Evolutionary conservation across 2,888 invertebrate species (phyloP), one percentile per base, ranked within the genome.

Genomic region (Exocentrus adspersus): DNA sequence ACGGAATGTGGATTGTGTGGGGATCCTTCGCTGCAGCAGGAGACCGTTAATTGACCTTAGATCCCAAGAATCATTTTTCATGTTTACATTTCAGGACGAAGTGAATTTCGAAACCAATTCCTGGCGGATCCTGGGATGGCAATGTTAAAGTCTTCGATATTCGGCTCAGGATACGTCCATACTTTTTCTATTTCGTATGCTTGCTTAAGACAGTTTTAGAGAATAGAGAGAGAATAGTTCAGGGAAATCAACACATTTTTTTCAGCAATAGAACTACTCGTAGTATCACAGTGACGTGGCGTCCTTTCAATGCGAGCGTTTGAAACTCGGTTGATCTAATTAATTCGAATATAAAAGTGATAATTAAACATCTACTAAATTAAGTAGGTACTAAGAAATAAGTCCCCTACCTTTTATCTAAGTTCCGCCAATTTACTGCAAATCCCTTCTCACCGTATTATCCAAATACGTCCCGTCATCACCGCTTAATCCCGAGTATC

Each of bases 41-140:
- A 16, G 30, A 28, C 16, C 50, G 30, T 50, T 50, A 50, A 50
- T 50, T 50, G 50, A 30, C 50, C 50, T 50, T 50, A 50, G 50
- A 30, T 50, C 50, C 50, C 30, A 16, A 16, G n/a, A 32, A 50
- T 50, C 50, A 50, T 50, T 50, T 50, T 50, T 50, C 50, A 50
- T 50, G 50, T 50, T 50, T 50, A 28, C 30, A 28, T 30, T 50
- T 28, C 30, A 50, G 30, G 30, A 50, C 17, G 50, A 30, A n/a
- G 12, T 14, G 14, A 14, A 37, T n/a, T 37, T 2, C n/a, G 37
- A 37, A 37, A 37, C 12, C 37, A n/a, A 37, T 37, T 37, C 14
- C n/a, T 37, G 5, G 12, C n/a, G 37, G 2, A 2, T 37, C 37
- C 37, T 37, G 37, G 14, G 37, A 37, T n/a, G 14, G 37, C 14